Conservation (phyloP, 2,797 vertebrate species). For the Rhabdophis nuchalis region DNA sequence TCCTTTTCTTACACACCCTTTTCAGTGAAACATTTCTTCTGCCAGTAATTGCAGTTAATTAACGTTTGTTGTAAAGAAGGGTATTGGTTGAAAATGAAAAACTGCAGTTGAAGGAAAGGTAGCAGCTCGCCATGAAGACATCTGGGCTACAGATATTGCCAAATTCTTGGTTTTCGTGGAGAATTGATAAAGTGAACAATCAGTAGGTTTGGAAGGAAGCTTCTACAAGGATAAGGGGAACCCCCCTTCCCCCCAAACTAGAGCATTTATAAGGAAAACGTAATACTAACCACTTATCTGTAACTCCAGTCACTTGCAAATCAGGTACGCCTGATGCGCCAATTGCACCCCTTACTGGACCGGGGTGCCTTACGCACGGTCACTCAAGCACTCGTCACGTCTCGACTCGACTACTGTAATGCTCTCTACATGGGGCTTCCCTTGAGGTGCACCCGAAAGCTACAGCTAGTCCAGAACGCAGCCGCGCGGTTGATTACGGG, state of each 20-base stretch:
- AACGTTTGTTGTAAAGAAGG: constrained; percentile 21
- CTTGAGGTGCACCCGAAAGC: no score
- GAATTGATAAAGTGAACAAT: not conserved
- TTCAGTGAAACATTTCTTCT: constrained; percentile 32
- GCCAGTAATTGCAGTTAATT: constrained; percentile 39
- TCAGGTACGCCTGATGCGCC: no score
- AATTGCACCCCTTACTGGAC: no score
- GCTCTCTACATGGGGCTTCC: no score
- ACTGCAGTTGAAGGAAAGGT: not conserved
- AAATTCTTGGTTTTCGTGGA: not conserved
- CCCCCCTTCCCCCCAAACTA: not conserved
- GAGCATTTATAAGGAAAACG: not conserved
- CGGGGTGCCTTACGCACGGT: no score
- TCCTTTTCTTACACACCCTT: constrained; percentile 31
- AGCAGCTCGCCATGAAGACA: not conserved
- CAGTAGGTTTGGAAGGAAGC: not conserved
- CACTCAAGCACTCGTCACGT: no score
- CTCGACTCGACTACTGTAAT: no score
- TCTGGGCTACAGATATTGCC: not conserved
- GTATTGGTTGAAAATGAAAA: constrained; percentile 44
- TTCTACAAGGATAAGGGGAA: not conserved
- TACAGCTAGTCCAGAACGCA: no score
- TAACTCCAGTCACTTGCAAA: not conserved
- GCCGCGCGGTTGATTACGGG: no score
- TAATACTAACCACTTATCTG: not conserved